These are phyloP conservation scores for Meriones psammophilus DNA, from an alignment of 2,797 vertebrate species.

Conservation along the genomic window DNA sequence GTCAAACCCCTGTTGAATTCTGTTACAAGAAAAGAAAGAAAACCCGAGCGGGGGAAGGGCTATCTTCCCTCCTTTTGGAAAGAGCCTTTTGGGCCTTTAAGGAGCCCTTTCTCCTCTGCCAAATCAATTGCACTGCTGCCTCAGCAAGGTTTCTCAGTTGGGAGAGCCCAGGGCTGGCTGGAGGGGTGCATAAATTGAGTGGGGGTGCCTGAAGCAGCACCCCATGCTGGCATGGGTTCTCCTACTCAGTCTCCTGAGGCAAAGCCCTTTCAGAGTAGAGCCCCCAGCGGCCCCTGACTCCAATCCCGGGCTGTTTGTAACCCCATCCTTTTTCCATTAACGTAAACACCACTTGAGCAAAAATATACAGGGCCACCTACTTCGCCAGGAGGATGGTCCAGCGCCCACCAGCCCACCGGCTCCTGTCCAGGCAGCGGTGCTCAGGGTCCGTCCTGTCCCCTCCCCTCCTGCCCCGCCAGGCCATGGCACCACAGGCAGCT, in stretches of 20 bases:
- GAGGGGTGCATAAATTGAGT: not conserved
- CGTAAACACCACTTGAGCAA: slow-evolving; percentile 97
- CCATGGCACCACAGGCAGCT: not conserved
- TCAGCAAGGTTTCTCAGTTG: not conserved
- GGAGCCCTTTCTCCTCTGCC: not conserved
- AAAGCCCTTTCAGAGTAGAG: slow-evolving; percentile 87
- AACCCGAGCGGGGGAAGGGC: too few relatives aligned
- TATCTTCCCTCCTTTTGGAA: not conserved
- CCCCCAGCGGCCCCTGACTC: slow-evolving; percentile 85
- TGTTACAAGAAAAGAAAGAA: not conserved
- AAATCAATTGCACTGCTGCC: not conserved
- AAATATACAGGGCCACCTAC: slow-evolving; percentile 99
- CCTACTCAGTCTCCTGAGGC: slow-evolving; percentile 85
- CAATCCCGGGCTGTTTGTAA: slow-evolving; percentile 94
- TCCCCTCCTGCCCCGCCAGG: not conserved
- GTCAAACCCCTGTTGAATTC: not conserved
- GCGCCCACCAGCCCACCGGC: slow-evolving; percentile 75
- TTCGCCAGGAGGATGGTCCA: slow-evolving; percentile 89
- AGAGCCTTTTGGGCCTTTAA: not conserved
- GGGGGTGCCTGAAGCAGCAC: not conserved
- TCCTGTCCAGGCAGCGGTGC: not conserved
- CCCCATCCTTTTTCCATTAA: slow-evolving; percentile 94
- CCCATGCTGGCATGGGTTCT: not conserved
- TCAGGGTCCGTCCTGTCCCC: too few relatives aligned
- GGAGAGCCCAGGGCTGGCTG: not conserved